Conservation (phyloP, 92 coral and sea anemone genomes). For the Epizoanthus rinbou region DNA sequence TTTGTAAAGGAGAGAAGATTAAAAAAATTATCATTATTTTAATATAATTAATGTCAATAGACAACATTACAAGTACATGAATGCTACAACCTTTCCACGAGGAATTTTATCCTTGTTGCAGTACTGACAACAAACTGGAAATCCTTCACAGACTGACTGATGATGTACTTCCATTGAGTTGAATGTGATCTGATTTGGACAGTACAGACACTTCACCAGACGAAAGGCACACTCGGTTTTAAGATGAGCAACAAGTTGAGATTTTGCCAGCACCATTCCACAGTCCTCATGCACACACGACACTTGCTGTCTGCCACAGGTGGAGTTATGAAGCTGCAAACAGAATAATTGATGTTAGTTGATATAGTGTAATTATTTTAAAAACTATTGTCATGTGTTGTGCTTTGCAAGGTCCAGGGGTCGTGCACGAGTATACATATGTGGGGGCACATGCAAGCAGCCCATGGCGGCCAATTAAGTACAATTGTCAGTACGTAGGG, state of each 20-base stretch:
- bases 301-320: not conserved
- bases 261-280: constrained; percentile 10
- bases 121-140: not conserved
- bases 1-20: too few species aligned
- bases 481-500: too few species aligned
- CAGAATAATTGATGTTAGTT: not conserved
- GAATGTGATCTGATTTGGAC: not conserved
- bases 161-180: not conserved
- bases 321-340: constrained; percentile 1
- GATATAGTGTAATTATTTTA: not conserved
- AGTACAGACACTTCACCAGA: not conserved
- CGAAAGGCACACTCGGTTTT: constrained; percentile 17
- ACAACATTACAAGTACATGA: too few species aligned
- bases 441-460: too few species aligned
- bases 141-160: not conserved
- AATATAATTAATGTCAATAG: too few species aligned
- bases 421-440: too few species aligned
- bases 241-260: not conserved
- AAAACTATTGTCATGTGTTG: not conserved
- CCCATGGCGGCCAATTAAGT: too few species aligned
- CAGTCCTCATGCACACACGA: constrained; percentile 1
- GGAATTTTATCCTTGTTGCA: constrained; percentile 10
- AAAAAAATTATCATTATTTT: too few species aligned
- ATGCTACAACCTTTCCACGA: constrained; percentile 20
- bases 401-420: too few species aligned